Conservation (phyloP, 2,113 vertebrate species). For the Athene noctua region DNA sequence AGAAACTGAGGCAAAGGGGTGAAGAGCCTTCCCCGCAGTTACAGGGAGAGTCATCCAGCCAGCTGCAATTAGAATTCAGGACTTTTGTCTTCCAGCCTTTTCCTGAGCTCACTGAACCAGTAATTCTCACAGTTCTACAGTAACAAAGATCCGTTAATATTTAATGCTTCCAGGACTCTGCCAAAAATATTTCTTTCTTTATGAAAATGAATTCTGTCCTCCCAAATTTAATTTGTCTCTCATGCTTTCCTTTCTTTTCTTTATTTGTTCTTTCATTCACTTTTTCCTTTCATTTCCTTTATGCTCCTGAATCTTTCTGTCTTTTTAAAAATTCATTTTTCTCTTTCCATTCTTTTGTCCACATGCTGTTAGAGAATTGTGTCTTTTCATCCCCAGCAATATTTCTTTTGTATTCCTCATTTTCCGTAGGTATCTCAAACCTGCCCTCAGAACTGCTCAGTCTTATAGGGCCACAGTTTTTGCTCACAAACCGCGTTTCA, state of each 20-base stretch:
- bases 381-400: background rate
- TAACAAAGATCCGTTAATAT: background rate
- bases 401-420: background rate
- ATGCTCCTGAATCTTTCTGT: background rate
- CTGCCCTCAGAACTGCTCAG: background rate
- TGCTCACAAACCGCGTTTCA: constrained; percentile 21
- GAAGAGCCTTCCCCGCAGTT: background rate
- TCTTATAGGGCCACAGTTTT: background rate
- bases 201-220: background rate
- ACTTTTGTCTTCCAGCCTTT: background rate
- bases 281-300: background rate
- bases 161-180: background rate
- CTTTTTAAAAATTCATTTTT: background rate
- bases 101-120: background rate
- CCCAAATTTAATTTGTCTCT: background rate
- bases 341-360: background rate
- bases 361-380: background rate
- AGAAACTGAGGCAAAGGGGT: background rate
- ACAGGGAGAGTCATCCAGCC: background rate
- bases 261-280: background rate
- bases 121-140: background rate
- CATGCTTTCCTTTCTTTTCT: background rate
- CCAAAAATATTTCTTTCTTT: constrained; percentile 2
- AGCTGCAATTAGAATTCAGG: background rate
- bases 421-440: background rate